Evolutionary conservation across 2,113 vertebrate genomes (phyloP).

Genomic region (Pycnonotus jocosus): DNA sequence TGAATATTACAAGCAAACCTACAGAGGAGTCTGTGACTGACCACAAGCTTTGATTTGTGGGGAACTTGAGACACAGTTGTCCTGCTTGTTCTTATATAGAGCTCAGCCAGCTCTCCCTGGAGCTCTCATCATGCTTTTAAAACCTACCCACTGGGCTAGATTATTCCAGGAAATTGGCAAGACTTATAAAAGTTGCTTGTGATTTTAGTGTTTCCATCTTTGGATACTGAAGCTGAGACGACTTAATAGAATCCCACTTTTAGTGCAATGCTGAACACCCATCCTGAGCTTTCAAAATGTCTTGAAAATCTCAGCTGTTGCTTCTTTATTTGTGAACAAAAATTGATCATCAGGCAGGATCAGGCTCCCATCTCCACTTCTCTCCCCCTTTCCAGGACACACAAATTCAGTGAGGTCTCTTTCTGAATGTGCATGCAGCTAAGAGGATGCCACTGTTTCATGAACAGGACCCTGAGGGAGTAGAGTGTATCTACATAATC

Average conservation of each 20-base stretch:
- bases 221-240: not conserved
- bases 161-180: not conserved
- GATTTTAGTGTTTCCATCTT: not conserved
- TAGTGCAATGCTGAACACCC: not conserved
- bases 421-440: not conserved
- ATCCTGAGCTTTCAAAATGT: not conserved
- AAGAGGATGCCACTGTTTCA: not conserved
- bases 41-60: not conserved
- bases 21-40: not conserved
- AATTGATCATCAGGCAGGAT: not conserved
- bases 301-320: not conserved
- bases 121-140: not conserved
- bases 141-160: not conserved
- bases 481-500: not conserved
- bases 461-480: not conserved
- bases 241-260: not conserved
- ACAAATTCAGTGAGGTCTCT: not conserved
- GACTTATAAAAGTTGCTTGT: not conserved
- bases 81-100: not conserved
- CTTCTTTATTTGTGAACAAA: not conserved
- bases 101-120: not conserved
- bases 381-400: fast-evolving
- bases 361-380: not conserved
- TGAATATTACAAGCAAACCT: not conserved
- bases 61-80: not conserved